Evolutionary conservation across 1,140 invertebrate species (phyloP).

Genomic region (Drosophila tani): DNA sequence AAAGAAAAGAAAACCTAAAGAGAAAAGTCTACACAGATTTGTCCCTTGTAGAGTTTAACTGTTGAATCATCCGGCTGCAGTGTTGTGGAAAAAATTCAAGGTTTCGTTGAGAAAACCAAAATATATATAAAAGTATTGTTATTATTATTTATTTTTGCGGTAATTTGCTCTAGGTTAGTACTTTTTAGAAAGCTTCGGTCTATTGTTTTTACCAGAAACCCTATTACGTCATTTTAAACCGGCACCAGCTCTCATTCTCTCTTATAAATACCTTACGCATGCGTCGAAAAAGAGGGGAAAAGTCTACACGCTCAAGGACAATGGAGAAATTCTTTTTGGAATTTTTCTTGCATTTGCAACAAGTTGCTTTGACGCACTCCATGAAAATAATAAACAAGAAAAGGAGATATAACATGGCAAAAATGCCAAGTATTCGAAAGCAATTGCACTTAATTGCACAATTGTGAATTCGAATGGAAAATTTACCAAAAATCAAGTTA

Average conservation of each 20-base stretch:
- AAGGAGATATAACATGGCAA: not conserved
- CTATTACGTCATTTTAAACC: slow-evolving; percentile 72
- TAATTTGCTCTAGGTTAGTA: not conserved
- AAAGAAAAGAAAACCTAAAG: not conserved
- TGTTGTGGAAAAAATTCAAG: not conserved
- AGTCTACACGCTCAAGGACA: slow-evolving; percentile 44
- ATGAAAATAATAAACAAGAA: slow-evolving; percentile 17
- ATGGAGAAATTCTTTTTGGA: slow-evolving; percentile 15
- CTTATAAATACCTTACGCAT: slow-evolving; percentile 62
- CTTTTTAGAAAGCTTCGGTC: not conserved
- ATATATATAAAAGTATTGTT: not conserved
- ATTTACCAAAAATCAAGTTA: slow-evolving; percentile 67
- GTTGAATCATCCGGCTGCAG: slow-evolving; percentile 43
- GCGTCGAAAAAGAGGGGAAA: slow-evolving; percentile 36
- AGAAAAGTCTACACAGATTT: slow-evolving; percentile 33
- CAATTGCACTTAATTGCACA: slow-evolving; percentile 72
- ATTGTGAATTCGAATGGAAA: slow-evolving; percentile 72
- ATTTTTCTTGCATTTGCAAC: slow-evolving; percentile 59
- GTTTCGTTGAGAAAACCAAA: not conserved
- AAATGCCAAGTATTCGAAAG: slow-evolving; percentile 9
- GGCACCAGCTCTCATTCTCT: slow-evolving; percentile 35
- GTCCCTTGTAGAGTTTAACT: slow-evolving; percentile 66
- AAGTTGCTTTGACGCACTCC: slow-evolving; percentile 51
- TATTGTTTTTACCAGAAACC: not conserved
- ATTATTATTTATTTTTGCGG: not conserved